Evolutionary conservation across 2,113 vertebrate species (phyloP), one percentile per base, ranked within the genome.

Genomic region (Orthonyx spaldingii): DNA sequence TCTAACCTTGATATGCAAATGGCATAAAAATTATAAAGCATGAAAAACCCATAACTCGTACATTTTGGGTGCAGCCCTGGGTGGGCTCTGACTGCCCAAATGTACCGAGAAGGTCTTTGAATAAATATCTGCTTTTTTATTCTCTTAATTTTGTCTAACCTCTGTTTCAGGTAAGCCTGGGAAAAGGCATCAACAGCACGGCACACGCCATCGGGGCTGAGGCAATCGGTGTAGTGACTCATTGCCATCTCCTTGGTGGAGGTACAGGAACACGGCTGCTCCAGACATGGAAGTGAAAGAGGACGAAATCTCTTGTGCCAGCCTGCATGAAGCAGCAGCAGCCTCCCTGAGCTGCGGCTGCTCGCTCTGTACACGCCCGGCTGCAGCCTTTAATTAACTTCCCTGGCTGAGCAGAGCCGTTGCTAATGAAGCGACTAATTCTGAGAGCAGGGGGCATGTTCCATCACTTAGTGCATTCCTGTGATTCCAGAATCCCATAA

Each of bases 361-460:
- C 74, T 90, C 7, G 35, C 89, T 87, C 78, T 75, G 44, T 87
- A 88, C 90, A 86, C 2, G 47, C 50, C 56, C 8, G 65, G 91
- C 93, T 87, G 86, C 90, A 87, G 90, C 95, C 94, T 96, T 97
- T 93, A 97, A 95, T 97, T 97, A 97, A 97, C 93, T 97, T 97
- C 80, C 84, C 89, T 87, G 96, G 77, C 94, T 96, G 93, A 94
- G 74, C 93, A 94, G 87, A 91, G 92, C 55, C 12, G 21, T 89
- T 77, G 84, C 87, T 97, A 97, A 97, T 95, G 94, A 97, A 96
- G 96, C 87, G 3, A 39, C 81, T 93, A 94, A 94, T 96, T 95
- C 77, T 81, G 87, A 97, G 96, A 94, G 94, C 94, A 94, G 94
- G 68, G 96, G 88, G 75, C 84, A 88, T 87, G 78, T 86, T 95